Percentiles rank a stretch among this genome's conserved stretches.
Conservation (phyloP, 1,140 invertebrate species). For the Pseudomyrmex flavicornis region DNA sequence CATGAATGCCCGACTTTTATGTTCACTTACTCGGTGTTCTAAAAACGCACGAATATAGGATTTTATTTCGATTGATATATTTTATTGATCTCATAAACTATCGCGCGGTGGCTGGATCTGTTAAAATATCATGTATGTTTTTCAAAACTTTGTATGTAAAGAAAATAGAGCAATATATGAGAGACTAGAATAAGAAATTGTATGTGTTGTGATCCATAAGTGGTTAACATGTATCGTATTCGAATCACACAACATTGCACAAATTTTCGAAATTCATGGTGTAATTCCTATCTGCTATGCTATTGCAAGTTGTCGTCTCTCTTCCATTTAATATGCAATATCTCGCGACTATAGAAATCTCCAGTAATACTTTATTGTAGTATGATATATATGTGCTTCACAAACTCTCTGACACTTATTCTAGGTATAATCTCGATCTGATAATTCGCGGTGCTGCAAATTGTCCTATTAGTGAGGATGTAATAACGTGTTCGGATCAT, state of each 20-base stretch:
- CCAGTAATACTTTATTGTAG: not conserved
- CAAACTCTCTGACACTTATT: constrained; percentile 1
- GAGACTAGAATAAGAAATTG: too few relatives aligned
- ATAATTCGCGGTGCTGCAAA: constrained; percentile 3
- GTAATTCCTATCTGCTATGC: not conserved
- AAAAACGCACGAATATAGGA: not conserved
- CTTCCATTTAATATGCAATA: not conserved
- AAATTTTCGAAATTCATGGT: too few relatives aligned
- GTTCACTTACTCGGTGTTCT: constrained; percentile 30
- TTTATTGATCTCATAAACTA: not conserved
- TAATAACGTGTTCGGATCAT: not conserved
- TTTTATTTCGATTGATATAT: not conserved
- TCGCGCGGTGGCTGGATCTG: too few relatives aligned
- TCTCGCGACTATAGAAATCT: not conserved
- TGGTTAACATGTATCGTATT: too few relatives aligned
- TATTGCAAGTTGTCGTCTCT: not conserved
- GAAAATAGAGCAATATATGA: too few relatives aligned
- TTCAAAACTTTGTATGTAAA: too few relatives aligned
- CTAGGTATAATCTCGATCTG: not conserved
- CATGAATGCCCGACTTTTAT: constrained; percentile 64
- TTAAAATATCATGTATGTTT: too few relatives aligned
- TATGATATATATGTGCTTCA: not conserved
- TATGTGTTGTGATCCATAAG: too few relatives aligned
- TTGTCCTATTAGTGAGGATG: not conserved
- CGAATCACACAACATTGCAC: too few relatives aligned